These are phyloP conservation scores for Hydractinia echinata DNA, from an alignment of 30 jellyfish, hydroid and myxozoan species.

Conservation along the genomic window DNA sequence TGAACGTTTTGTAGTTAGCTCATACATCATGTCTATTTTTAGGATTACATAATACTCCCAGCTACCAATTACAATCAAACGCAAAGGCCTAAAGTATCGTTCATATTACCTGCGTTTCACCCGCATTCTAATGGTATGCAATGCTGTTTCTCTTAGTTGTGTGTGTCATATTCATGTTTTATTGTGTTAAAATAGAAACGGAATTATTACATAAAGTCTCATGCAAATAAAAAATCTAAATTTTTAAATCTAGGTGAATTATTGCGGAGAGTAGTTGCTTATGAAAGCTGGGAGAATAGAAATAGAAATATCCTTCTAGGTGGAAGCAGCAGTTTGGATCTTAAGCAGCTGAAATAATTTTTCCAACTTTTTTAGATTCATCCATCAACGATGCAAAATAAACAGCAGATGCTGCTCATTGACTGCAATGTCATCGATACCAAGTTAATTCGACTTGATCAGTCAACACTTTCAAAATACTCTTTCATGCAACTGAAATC, in stretches of 20 bases:
- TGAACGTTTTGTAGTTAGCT: neutral
- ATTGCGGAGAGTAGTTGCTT: too few relatives aligned
- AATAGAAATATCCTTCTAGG: too few relatives aligned
- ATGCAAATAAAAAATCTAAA: too few relatives aligned
- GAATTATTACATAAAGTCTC: too few relatives aligned
- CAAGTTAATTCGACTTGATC: slow-evolving; percentile 35
- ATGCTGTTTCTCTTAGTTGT: neutral
- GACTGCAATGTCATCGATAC: slow-evolving; percentile 88
- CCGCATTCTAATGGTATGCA: slow-evolving; percentile 46
- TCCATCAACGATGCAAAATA: slow-evolving; percentile 42
- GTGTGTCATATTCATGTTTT: neutral
- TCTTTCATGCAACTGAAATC: too few relatives aligned
- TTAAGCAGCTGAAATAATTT: too few relatives aligned
- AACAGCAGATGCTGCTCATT: slow-evolving; percentile 52
- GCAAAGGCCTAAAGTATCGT: slow-evolving; percentile 66
- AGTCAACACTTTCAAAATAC: too few relatives aligned
- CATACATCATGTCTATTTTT: neutral
- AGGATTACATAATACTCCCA: slow-evolving; percentile 70
- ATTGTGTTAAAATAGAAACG: neutral
- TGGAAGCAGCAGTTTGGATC: too few relatives aligned
- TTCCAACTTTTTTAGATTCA: slow-evolving; percentile 52
- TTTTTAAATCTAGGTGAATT: too few relatives aligned
- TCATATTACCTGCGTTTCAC: slow-evolving; percentile 46
- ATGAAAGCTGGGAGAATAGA: too few relatives aligned
- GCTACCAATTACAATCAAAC: slow-evolving; percentile 52